Percentiles rank a stretch among this genome's conserved stretches.
Evolutionary conservation across 2,113 vertebrate species (phyloP).

Genomic region (Pogonocichla stellata): DNA sequence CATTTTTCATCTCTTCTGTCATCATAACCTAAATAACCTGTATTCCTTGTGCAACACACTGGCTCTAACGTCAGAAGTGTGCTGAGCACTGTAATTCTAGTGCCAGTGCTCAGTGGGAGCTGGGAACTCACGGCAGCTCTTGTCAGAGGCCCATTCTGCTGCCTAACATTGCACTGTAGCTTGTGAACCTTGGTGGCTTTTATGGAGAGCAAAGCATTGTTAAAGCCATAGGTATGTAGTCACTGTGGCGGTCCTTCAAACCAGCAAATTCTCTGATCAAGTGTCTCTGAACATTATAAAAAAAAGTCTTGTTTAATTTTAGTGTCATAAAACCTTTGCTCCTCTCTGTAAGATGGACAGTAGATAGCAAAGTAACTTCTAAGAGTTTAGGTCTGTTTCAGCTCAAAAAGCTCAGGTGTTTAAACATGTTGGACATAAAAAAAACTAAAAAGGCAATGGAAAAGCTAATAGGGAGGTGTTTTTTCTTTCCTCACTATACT

Average conservation of each 20-base stretch:
- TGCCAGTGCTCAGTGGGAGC: constrained; percentile 1
- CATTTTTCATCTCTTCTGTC: constrained; percentile 42
- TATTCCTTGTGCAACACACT: not conserved
- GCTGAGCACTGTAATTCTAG: constrained; percentile 21
- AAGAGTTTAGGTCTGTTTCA: not conserved
- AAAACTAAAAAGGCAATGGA: not conserved
- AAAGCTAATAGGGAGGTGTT: not conserved
- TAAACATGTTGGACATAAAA: not conserved
- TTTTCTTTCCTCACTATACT: not conserved
- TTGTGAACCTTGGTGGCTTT: constrained; percentile 3
- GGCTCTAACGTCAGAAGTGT: constrained; percentile 16
- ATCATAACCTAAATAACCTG: constrained; percentile 33
- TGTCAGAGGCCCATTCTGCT: constrained; percentile 12
- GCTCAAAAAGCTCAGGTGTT: not conserved
- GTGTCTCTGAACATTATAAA: not conserved
- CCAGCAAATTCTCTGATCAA: not conserved
- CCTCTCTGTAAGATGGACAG: not conserved
- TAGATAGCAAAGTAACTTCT: not conserved
- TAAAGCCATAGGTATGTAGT: not conserved
- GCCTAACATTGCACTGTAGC: not conserved
- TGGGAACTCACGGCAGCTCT: not conserved
- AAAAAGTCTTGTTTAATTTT: not conserved
- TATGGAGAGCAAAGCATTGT: not conserved
- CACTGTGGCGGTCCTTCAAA: not conserved
- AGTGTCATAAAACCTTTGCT: not conserved